Conservation (phyloP, 1,140 invertebrate genomes). For the Hycleus cichorii region DNA sequence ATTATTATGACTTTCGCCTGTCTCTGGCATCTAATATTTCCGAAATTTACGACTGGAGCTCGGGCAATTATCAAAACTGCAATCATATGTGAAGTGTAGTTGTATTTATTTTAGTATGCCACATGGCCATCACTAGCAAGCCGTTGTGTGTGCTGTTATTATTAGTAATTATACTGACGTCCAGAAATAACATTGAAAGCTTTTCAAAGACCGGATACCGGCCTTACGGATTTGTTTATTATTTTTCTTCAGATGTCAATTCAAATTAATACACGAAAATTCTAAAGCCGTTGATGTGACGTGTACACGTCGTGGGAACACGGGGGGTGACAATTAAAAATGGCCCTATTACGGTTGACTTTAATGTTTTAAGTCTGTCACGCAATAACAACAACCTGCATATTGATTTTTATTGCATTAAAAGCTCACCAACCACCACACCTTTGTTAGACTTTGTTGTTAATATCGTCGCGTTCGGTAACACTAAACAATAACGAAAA, state of each 20-base stretch:
- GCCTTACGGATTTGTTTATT: constrained; percentile 7
- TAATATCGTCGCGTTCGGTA: no score
- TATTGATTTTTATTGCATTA: constrained; percentile 23
- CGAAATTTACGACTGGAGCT: constrained; percentile 11
- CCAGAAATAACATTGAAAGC: constrained; percentile 13
- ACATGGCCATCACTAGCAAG: constrained; percentile 13
- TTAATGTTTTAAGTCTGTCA: constrained; percentile 13
- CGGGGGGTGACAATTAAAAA: no score
- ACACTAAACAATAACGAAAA: no score
- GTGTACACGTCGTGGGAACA: no score
- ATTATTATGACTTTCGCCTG: no score
- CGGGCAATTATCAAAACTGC: constrained; percentile 24
- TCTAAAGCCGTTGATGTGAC: no score
- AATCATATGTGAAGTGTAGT: constrained; percentile 17
- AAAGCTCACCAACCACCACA: constrained; percentile 21
- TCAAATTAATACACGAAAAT: no score
- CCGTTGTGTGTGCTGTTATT: constrained; percentile 13
- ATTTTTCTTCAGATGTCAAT: background rate
- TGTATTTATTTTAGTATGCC: constrained; percentile 21
- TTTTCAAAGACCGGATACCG: constrained; percentile 16
- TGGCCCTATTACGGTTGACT: no score
- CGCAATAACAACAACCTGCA: constrained; percentile 9
- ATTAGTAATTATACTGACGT: constrained; percentile 12
- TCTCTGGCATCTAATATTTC: constrained; percentile 15
- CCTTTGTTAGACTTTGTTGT: constrained; percentile 6